Conservation (phyloP, 2,888 invertebrate genomes). For the Plemyria rubiginata region DNA sequence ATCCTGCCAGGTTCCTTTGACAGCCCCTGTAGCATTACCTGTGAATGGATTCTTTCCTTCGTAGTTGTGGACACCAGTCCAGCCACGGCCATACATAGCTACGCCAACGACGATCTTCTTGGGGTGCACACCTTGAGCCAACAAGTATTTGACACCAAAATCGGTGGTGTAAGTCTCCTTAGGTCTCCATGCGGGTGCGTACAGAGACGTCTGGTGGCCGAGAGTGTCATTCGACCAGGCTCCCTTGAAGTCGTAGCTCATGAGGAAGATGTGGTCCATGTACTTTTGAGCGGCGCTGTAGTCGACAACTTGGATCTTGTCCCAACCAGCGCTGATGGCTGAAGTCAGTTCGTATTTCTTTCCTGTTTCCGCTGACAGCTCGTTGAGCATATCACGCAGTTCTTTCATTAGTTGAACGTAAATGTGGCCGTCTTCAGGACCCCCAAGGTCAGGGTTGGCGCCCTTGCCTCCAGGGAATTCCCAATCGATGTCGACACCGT, state of each 20-base stretch:
- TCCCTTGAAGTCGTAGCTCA: constrained; percentile 81
- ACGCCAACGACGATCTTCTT: constrained; percentile 79
- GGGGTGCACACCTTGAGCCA: constrained; percentile 77
- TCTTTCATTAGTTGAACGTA: constrained; percentile 77
- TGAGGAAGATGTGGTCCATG: constrained; percentile 81
- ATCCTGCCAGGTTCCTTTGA: constrained; percentile 80
- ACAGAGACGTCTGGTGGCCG: constrained; percentile 74
- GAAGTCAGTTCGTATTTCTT: constrained; percentile 78
- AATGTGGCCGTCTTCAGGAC: constrained; percentile 72
- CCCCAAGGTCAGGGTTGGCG: constrained; percentile 75
- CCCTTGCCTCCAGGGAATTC: constrained; percentile 82
- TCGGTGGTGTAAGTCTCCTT: constrained; percentile 81
- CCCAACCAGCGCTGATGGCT: constrained; percentile 82
- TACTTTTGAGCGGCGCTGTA: constrained; percentile 76
- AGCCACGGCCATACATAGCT: constrained; percentile 80
- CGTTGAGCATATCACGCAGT: constrained; percentile 74
- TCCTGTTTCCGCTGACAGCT: constrained; percentile 70
- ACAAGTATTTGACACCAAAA: constrained; percentile 72
- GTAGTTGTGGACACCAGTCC: constrained; percentile 76
- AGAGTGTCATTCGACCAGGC: constrained; percentile 80
- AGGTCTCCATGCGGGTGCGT: constrained; percentile 74
- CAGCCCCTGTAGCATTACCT: constrained; percentile 74
- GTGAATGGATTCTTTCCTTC: constrained; percentile 73
- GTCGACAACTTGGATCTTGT: constrained; percentile 79
- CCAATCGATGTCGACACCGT: constrained; percentile 81